phyloP scores from a whole-genome alignment of 2,113 vertebrate species.

The Pyrgilauda ruficollis region DNA sequence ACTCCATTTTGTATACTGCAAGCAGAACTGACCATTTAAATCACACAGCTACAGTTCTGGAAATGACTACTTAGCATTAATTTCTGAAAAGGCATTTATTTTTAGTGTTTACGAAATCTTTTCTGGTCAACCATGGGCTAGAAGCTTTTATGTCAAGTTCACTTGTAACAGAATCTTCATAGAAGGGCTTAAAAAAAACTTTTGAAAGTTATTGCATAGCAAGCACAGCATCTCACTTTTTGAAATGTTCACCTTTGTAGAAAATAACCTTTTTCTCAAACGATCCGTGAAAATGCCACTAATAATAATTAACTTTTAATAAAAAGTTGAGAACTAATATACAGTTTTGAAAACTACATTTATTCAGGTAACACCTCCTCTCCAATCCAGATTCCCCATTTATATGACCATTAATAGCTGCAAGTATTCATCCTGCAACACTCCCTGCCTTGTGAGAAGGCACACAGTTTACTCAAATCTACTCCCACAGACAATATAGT shows the following conservation, averaged over 20 bases:
- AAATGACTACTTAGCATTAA: not conserved
- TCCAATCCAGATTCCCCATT: not conserved
- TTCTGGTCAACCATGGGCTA: not conserved
- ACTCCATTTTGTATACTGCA: not conserved
- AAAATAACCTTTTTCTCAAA: not conserved
- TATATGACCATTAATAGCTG: not conserved
- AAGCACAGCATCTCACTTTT: not conserved
- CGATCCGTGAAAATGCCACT: not conserved
- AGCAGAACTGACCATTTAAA: not conserved
- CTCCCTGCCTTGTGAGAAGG: not conserved
- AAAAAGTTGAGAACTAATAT: not conserved
- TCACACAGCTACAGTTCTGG: not conserved
- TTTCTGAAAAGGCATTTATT: not conserved
- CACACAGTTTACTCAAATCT: not conserved
- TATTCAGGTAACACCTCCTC: not conserved
- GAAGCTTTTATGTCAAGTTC: not conserved
- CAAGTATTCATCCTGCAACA: not conserved
- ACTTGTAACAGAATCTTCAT: not conserved
- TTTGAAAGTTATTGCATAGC: not conserved
- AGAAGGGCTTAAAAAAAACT: not conserved
- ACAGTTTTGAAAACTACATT: not conserved
- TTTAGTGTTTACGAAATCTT: not conserved
- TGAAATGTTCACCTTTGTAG: not conserved
- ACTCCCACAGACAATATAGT: not conserved
- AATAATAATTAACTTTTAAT: not conserved